Evolutionary conservation across 2,113 vertebrate species (phyloP), one percentile per base, ranked within the genome.

Genomic region (Hydrolagus affinis): DNA sequence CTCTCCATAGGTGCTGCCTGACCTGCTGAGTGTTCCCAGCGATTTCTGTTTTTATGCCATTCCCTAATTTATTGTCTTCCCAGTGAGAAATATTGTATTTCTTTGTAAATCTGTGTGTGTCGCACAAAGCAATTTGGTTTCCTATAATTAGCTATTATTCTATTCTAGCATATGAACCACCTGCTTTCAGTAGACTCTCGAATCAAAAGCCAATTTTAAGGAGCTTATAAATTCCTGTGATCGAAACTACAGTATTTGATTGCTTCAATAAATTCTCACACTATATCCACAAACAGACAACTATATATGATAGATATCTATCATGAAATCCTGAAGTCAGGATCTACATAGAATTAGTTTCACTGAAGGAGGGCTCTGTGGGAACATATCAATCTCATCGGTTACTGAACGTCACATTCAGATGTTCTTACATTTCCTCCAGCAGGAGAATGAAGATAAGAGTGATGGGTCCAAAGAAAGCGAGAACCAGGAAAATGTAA

Each of bases 401-500:
- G 57, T 64, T 44, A 6, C 44, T 44, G 44, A 44, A 14, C 30
- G 62, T 0, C 14, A 66, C 64, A 64, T 83, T 21, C 66, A 83
- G 28, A 25, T 66, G 17, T 83, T 8, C 25, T 91, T 88, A 90
- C 77, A 88, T 89, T 87, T 32, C 86, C 70, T 86, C 30, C 88
- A 95, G 93, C 90, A 93, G 87, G 93, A 94, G 89, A 90, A 88
- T 83, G 86, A 87, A 11, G 90, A 91, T 69, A 88, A 90, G 87
- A 93, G 95, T 69, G 92, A 95, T 88, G 89, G 91, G 90, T 44
- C 44, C 80, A 90, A 96, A 80, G 89, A 92, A 62, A 86, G 71
- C 85, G 88, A 93, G 86, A 90, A 92, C 89, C 92, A 94, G 87
- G 87, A 92, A 75, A 93, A 86, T 44, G 92, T 95, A 92, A 95